These are phyloP conservation scores for Leptosomus discolor DNA, from an alignment of 2,113 vertebrate species.

Conservation along the genomic window DNA sequence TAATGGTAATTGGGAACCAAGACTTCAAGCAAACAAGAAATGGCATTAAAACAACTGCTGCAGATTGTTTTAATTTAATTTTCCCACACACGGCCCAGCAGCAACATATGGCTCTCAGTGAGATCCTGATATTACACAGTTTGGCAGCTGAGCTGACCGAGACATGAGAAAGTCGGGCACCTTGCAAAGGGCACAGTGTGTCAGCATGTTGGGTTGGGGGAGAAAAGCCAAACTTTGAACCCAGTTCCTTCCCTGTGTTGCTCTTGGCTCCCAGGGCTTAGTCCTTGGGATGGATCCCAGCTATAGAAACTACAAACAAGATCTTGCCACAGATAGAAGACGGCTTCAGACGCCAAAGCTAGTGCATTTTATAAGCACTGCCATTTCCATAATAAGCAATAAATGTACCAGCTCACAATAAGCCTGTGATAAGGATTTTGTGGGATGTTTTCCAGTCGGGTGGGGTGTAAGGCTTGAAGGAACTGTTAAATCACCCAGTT, in stretches of 20 bases:
- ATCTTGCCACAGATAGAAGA: not conserved
- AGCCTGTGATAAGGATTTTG: not conserved
- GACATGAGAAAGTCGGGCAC: not conserved
- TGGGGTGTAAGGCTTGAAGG: not conserved
- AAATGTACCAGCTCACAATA: not conserved
- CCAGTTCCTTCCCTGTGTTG: not conserved
- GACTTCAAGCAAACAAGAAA: constrained; percentile 5
- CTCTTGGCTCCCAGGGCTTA: not conserved
- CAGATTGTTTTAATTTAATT: constrained; percentile 15
- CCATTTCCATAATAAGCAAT: constrained; percentile 18
- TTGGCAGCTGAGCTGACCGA: not conserved
- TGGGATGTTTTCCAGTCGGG: not conserved
- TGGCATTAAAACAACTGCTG: not conserved
- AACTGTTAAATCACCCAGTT: not conserved
- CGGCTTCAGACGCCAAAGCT: not conserved
- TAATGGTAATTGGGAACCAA: not conserved
- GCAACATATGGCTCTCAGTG: not conserved
- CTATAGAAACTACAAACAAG: not conserved
- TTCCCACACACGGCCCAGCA: not conserved
- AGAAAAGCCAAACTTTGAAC: not conserved
- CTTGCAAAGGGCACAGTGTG: not conserved
- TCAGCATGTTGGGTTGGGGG: not conserved
- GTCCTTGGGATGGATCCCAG: not conserved
- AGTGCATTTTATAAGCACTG: not conserved
- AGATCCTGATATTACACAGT: not conserved